phyloP scores from a whole-genome alignment of 2,797 vertebrate genomes.

The Babyrousa celebensis region DNA sequence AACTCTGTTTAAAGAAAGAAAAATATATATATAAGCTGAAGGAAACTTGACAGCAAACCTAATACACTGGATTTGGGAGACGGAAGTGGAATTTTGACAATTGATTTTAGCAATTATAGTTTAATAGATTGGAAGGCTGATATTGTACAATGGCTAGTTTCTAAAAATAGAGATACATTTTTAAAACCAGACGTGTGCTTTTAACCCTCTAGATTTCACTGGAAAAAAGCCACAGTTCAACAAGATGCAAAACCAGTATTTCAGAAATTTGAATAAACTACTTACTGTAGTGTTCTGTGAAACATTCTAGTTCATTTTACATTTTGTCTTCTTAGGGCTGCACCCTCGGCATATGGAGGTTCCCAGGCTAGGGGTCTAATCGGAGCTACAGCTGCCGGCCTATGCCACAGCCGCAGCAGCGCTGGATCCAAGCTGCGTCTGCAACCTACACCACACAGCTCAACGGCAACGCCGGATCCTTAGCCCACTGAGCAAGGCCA shows the following conservation, averaged over 20 bases:
- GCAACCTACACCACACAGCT: too few relatives aligned
- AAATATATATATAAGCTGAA: constrained; percentile 18
- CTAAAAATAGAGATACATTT: constrained; percentile 64
- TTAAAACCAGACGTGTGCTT: constrained; percentile 22
- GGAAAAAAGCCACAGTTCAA: constrained; percentile 65
- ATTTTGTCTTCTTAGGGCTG: background rate
- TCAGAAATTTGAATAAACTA: constrained; percentile 73
- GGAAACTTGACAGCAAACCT: constrained; percentile 56
- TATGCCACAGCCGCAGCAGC: too few relatives aligned
- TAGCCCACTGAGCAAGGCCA: too few relatives aligned
- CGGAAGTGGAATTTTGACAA: constrained; percentile 63
- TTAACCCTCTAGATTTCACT: constrained; percentile 70
- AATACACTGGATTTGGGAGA: constrained; percentile 54
- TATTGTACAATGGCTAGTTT: constrained; percentile 15
- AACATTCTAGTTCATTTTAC: constrained; percentile 67
- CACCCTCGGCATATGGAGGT: too few relatives aligned
- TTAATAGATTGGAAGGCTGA: constrained; percentile 35
- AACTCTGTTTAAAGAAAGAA: constrained; percentile 69
- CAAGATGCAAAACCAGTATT: constrained; percentile 57
- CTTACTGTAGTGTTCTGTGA: background rate
- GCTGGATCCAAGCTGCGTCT: too few relatives aligned
- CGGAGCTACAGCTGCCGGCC: too few relatives aligned
- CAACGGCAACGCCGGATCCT: too few relatives aligned
- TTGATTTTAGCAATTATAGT: constrained; percentile 57
- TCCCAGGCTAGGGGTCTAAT: too few relatives aligned